Conservation (phyloP, 35 echinoderm and acorn worm genomes). For the Hemicentrotus pulcherrimus region DNA sequence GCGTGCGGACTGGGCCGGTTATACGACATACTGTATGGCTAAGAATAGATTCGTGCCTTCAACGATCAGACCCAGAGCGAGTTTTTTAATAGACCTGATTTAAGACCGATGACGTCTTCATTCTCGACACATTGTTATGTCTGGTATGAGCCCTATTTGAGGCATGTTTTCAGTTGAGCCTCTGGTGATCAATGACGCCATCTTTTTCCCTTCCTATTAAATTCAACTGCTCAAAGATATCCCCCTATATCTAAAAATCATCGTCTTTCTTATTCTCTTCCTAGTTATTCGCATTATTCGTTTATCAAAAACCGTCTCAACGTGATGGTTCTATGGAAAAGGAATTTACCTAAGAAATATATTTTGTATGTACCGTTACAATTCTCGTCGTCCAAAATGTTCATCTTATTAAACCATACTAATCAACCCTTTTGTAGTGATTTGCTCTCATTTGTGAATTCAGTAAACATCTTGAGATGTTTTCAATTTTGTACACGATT, state of each 20-base stretch:
- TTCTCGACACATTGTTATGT: constrained; percentile 14
- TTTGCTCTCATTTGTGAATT: neutral
- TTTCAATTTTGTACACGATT: neutral
- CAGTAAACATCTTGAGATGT: neutral
- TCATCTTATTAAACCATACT: too few species aligned
- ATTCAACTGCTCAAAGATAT: too few species aligned
- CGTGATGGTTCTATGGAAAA: too few species aligned
- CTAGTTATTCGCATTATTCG: neutral
- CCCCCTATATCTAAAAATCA: neutral
- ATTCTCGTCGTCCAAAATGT: too few species aligned
- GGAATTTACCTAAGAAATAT: too few species aligned
- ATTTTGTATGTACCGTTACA: too few species aligned
- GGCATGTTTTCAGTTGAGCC: neutral
- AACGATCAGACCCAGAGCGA: neutral
- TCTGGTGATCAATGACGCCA: neutral
- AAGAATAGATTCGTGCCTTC: constrained; percentile 6
- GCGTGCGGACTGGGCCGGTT: neutral
- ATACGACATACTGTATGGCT: neutral
- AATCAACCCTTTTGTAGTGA: too few species aligned
- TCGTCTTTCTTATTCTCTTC: neutral
- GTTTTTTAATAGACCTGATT: neutral
- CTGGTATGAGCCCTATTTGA: constrained; percentile 25
- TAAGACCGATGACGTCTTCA: constrained; percentile 12
- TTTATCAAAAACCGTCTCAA: too few species aligned
- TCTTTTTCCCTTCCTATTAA: too few species aligned